phyloP scores from a whole-genome alignment of 1,140 invertebrate species.

The Wasmannia auropunctata region DNA sequence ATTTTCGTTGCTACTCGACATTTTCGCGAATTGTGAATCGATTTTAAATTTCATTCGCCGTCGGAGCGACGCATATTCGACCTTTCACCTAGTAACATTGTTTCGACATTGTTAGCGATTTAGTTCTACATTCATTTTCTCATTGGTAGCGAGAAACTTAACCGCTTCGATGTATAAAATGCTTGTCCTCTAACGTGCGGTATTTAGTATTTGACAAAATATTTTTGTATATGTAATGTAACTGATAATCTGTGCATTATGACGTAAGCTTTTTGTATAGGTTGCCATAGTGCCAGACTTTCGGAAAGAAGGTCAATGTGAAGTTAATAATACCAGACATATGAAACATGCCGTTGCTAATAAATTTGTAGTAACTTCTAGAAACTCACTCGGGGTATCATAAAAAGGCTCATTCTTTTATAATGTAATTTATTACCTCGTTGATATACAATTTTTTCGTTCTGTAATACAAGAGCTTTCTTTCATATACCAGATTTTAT shows the following conservation, averaged over 20 bases:
- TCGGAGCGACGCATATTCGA: background rate
- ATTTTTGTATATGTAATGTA: slow-evolving; percentile 54
- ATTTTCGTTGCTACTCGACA: slow-evolving; percentile 20
- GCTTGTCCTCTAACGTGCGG: background rate
- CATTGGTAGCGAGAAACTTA: slow-evolving; percentile 21
- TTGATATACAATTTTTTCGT: slow-evolving; percentile 14
- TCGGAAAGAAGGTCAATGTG: slow-evolving; percentile 16
- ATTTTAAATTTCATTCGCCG: background rate
- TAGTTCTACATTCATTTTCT: slow-evolving; percentile 12
- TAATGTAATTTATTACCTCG: slow-evolving; percentile 34
- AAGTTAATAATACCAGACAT: slow-evolving; percentile 10
- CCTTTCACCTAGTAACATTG: background rate
- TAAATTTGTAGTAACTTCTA: slow-evolving; percentile 12
- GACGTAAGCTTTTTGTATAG: slow-evolving; percentile 6
- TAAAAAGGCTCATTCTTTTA: background rate
- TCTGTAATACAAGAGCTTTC: background rate
- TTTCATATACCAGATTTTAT: slow-evolving; percentile 9
- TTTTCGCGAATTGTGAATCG: slow-evolving; percentile 7
- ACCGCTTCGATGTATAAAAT: slow-evolving; percentile 25
- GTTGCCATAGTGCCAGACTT: slow-evolving; percentile 36
- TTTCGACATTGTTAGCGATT: background rate
- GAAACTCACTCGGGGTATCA: slow-evolving; percentile 17
- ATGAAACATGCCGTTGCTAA: slow-evolving; percentile 19
- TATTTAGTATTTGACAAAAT: slow-evolving; percentile 40
- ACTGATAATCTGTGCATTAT: slow-evolving; percentile 27